Percentiles rank a stretch among this genome's conserved stretches.
Evolutionary conservation across 2,888 invertebrate species (phyloP).

Genomic region (Crocallis elinguaria): DNA sequence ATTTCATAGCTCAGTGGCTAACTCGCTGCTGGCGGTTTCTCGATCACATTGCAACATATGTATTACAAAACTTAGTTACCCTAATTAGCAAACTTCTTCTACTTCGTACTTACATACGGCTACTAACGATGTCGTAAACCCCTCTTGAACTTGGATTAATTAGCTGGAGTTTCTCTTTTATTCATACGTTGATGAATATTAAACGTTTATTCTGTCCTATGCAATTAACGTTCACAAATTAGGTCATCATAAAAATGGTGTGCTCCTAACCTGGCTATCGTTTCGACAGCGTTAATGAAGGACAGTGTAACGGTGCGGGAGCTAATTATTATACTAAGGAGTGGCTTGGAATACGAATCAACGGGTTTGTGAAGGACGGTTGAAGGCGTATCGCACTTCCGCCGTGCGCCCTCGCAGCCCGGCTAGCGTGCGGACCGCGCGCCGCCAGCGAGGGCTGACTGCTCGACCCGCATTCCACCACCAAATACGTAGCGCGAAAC

Average conservation of each 20-base stretch:
- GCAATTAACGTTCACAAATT: constrained; percentile 39
- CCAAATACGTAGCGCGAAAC: constrained; percentile 72
- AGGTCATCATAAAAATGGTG: constrained; percentile 46
- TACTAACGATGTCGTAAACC: too few relatives aligned
- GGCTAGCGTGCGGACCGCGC: background rate
- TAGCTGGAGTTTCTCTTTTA: constrained; percentile 15
- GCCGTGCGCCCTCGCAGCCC: constrained; percentile 40
- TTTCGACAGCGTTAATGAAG: constrained; percentile 56
- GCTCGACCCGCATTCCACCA: constrained; percentile 66
- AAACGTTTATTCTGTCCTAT: constrained; percentile 15
- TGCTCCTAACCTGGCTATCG: constrained; percentile 50
- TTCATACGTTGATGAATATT: constrained; percentile 20
- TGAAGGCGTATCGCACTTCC: constrained; percentile 54
- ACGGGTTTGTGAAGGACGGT: constrained; percentile 49
- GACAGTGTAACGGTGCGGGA: constrained; percentile 56
- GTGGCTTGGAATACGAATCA: constrained; percentile 64
- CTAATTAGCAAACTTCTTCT: too few relatives aligned
- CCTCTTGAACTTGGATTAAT: too few relatives aligned
- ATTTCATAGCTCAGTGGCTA: constrained; percentile 78
- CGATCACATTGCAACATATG: constrained; percentile 60
- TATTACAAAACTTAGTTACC: constrained; percentile 27
- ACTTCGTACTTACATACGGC: too few relatives aligned
- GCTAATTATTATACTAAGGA: constrained; percentile 43
- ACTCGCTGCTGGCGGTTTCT: constrained; percentile 70
- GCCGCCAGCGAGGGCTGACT: constrained; percentile 7